Evolutionary conservation across 2,797 vertebrate genomes (phyloP).

Genomic region (Myripristis murdjan): DNA sequence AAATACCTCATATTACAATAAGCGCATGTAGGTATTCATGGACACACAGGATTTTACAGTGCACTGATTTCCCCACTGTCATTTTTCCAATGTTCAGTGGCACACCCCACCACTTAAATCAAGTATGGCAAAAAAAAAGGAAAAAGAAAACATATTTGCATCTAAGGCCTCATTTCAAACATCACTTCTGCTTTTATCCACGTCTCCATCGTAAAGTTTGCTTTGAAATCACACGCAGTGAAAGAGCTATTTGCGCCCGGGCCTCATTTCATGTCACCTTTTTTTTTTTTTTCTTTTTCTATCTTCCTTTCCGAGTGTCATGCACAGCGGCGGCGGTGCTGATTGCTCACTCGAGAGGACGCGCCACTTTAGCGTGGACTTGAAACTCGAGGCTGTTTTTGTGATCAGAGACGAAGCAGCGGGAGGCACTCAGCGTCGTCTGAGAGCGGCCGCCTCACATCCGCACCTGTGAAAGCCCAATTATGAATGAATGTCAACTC

Average conservation of each 20-base stretch:
- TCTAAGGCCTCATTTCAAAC: background rate
- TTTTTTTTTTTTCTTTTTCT: background rate
- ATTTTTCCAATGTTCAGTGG: background rate
- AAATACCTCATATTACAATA: no score
- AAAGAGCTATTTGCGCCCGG: conserved; percentile 29
- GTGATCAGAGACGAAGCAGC: background rate
- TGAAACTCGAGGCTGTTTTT: conserved; percentile 10
- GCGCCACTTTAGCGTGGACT: background rate
- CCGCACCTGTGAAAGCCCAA: conserved; percentile 16
- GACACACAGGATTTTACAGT: no score
- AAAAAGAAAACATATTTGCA: no score
- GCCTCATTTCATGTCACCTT: background rate
- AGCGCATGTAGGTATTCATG: background rate
- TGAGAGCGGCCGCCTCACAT: background rate
- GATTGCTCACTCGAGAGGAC: conserved; percentile 25
- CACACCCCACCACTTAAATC: no score
- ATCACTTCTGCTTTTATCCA: background rate
- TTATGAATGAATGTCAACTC: background rate
- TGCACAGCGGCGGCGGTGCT: background rate
- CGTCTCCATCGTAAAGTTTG: background rate
- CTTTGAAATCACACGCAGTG: conserved; percentile 9
- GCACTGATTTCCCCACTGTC: no score
- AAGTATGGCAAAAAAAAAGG: no score
- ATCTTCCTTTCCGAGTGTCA: background rate
- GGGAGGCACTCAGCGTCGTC: background rate